A percentile compares a stretch with the other conserved stretches of the same genome.
Evolutionary conservation across 2,797 vertebrate species (phyloP).

Genomic region (Lemur catta): DNA sequence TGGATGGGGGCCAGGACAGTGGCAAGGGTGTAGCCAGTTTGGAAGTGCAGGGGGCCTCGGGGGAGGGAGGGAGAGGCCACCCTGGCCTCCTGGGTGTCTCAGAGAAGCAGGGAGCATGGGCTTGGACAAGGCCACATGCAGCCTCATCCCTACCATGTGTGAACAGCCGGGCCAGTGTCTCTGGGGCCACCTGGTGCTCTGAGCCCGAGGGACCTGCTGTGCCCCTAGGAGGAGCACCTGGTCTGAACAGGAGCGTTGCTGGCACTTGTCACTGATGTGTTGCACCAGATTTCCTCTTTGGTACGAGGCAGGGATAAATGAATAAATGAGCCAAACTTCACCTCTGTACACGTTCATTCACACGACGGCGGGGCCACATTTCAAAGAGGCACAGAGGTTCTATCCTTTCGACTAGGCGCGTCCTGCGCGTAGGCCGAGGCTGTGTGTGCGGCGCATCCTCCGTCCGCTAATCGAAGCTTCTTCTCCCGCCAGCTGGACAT

Average conservation of each 20-base stretch:
- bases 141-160: not conserved
- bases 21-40: not conserved
- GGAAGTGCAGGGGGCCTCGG: not conserved
- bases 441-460: fast-evolving
- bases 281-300: not conserved
- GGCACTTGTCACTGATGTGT: not conserved
- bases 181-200: not conserved
- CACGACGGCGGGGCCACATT: not conserved
- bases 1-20: not conserved
- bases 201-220: not conserved
- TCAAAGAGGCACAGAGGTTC: not conserved
- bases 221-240: not conserved
- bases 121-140: not conserved
- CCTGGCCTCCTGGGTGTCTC: too few species aligned
- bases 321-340: not conserved
- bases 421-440: not conserved
- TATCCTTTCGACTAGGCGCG: too few species aligned
- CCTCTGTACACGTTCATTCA: not conserved
- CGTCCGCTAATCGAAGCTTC: conserved; percentile 11
- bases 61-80: not conserved
- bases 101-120: not conserved
- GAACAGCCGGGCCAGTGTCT: not conserved
- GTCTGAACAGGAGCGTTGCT: not conserved
- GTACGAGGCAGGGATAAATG: not conserved
- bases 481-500: conserved; percentile 94